Evolutionary conservation across 2,888 invertebrate species (phyloP).

Genomic region (Tetheella fluctuosa): DNA sequence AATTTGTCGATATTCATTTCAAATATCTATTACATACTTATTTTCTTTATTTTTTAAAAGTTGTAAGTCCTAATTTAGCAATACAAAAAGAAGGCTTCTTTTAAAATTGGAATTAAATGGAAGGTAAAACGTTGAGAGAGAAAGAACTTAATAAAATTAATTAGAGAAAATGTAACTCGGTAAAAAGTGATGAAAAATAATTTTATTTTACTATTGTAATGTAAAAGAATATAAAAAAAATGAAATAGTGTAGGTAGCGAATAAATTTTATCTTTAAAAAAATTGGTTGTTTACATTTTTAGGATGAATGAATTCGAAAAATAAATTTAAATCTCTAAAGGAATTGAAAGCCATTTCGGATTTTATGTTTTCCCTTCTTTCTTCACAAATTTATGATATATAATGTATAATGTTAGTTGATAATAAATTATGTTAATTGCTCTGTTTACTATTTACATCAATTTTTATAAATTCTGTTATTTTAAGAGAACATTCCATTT

Average conservation of each 20-base stretch:
- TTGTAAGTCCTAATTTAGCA: constrained; percentile 16
- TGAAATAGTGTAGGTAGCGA: constrained; percentile 67
- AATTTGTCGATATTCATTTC: not conserved
- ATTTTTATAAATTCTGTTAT: not conserved
- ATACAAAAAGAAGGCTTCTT: constrained; percentile 27
- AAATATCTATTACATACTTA: not conserved
- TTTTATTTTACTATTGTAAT: constrained; percentile 62
- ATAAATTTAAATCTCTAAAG: constrained; percentile 17
- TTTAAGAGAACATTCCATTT: too few relatives aligned
- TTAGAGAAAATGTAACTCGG: constrained; percentile 9
- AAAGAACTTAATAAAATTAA: constrained; percentile 36
- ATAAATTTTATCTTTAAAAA: constrained; percentile 54
- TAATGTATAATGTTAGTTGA: not conserved
- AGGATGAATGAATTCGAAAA: not conserved
- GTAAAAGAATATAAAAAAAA: constrained; percentile 51
- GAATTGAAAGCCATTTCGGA: constrained; percentile 42
- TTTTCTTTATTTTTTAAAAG: constrained; percentile 16
- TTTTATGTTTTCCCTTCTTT: constrained; percentile 20
- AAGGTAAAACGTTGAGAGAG: constrained; percentile 34
- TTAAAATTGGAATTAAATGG: constrained; percentile 39
- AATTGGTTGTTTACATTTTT: constrained; percentile 16
- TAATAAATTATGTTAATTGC: too few relatives aligned
- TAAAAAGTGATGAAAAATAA: constrained; percentile 42
- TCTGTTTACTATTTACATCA: too few relatives aligned
- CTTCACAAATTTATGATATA: constrained; percentile 15